Evolutionary conservation across 2,113 vertebrate species (phyloP), one percentile per base, ranked within the genome.

Genomic region (Nibea albiflora): DNA sequence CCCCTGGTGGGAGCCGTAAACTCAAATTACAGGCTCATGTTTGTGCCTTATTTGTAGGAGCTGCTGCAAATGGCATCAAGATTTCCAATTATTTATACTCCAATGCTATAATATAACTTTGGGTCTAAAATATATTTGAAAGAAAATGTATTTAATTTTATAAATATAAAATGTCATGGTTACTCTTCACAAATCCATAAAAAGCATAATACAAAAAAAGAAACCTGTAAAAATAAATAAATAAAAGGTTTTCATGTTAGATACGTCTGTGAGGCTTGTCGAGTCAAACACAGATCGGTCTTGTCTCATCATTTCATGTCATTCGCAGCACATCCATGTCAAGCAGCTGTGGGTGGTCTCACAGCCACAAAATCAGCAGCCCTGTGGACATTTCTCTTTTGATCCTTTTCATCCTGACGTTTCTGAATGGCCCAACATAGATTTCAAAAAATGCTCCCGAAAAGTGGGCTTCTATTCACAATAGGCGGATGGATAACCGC

Each of bases 1-100:
- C 94, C 91, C 93, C 95, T 94, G 92, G 88, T 93, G 94, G 93
- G 80, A 89, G 68, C 42, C 28, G 19, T 24, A 20, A 76, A 62
- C 71, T 83, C 15, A 62, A 28, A 71, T 57, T 49, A 39, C 50
- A 60, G 16, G 10, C 46, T 42, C 6, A 26, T 77, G 24, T 78
- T 81, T 87, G 46, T 57, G 44, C 20, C 26, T 22, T 68, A 53
- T 87, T 73, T 78, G 17, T 58, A 2, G n/a, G 72, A 31, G 14
- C 3, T 49, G 24, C 19, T 56, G 31, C 8, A 53, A 80, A 70
- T 62, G 28, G 24, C 11, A 67, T 60, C 6, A 7, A 54, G 5
- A 2, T 31, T 78, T 50, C 2, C 0, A 22, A 15, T 80, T 0
- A 56, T 49, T 39, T 39, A 42, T 28, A 26, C 1, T 20, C 65